phyloP scores from a whole-genome alignment of 2,113 vertebrate genomes.

The Vulpes vulpes region DNA sequence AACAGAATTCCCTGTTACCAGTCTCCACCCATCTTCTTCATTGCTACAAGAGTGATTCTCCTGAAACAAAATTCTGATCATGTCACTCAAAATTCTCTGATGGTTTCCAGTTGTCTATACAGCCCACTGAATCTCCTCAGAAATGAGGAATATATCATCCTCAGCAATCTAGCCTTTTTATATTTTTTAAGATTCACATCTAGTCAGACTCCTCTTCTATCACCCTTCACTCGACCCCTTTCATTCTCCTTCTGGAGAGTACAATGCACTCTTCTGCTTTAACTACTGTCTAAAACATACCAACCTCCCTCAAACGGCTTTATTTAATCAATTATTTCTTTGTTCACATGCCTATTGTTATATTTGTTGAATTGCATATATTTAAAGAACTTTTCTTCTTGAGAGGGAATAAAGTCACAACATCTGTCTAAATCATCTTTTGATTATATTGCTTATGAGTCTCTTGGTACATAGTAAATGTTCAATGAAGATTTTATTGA shows the following conservation, averaged over 20 bases:
- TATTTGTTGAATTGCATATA: background rate
- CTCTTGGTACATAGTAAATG: background rate
- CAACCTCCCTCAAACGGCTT: background rate
- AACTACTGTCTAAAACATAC: background rate
- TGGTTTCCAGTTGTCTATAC: background rate
- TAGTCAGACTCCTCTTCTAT: background rate
- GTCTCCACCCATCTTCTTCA: background rate
- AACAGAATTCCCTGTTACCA: background rate
- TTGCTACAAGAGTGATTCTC: background rate
- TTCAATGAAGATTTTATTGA: background rate
- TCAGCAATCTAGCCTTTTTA: background rate
- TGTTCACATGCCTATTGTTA: background rate
- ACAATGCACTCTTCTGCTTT: background rate
- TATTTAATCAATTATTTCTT: background rate
- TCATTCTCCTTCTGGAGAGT: background rate
- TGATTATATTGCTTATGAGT: background rate
- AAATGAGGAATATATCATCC: background rate
- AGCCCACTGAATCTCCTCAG: background rate
- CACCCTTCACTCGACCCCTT: rapidly evolving
- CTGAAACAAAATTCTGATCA: slow-evolving; percentile 27
- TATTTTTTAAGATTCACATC: background rate
- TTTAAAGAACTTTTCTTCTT: background rate
- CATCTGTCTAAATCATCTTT: background rate
- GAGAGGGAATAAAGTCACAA: background rate
- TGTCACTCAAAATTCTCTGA: background rate